These are phyloP conservation scores for Acrocera orbiculus DNA, from an alignment of 2,888 invertebrate genomes.

Conservation along the genomic window DNA sequence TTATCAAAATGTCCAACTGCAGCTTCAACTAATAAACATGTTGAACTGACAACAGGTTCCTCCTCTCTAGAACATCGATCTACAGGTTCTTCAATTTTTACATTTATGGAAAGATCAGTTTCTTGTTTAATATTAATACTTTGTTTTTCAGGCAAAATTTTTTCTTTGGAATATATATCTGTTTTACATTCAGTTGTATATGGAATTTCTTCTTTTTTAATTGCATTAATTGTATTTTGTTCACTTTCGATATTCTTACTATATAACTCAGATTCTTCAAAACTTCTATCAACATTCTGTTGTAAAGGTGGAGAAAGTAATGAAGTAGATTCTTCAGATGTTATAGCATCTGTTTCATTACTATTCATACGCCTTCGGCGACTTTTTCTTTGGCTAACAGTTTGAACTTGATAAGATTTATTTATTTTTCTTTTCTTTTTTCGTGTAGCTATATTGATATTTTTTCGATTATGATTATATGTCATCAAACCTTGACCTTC, in stretches of 20 bases:
- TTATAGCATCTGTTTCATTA: constrained; percentile 55
- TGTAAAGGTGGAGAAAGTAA: constrained; percentile 35
- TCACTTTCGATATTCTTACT: too few species aligned
- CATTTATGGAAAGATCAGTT: too few species aligned
- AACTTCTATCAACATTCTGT: too few species aligned
- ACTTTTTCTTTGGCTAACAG: constrained; percentile 33
- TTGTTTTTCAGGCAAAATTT: too few species aligned
- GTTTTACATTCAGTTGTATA: too few species aligned
- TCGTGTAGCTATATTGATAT: constrained; percentile 12
- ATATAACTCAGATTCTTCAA: too few species aligned
- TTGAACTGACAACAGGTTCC: constrained; percentile 48
- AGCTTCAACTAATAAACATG: constrained; percentile 65
- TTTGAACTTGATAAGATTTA: constrained; percentile 16
- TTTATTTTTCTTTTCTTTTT: constrained; percentile 28
- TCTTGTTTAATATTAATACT: too few species aligned
- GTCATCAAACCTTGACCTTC: constrained; percentile 4
- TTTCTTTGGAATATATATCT: too few species aligned
- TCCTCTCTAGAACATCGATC: too few species aligned
- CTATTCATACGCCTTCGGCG: constrained; percentile 53
- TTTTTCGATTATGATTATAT: constrained; percentile 4
- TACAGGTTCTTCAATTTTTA: too few species aligned
- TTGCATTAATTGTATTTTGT: too few species aligned
- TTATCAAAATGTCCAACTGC: constrained; percentile 61
- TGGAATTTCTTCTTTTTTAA: too few species aligned
- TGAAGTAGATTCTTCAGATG: constrained; percentile 52